Conservation (phyloP, 30 jellyfish, hydroid and myxozoan genomes). For the Hydractinia symbiolongicarpus region DNA sequence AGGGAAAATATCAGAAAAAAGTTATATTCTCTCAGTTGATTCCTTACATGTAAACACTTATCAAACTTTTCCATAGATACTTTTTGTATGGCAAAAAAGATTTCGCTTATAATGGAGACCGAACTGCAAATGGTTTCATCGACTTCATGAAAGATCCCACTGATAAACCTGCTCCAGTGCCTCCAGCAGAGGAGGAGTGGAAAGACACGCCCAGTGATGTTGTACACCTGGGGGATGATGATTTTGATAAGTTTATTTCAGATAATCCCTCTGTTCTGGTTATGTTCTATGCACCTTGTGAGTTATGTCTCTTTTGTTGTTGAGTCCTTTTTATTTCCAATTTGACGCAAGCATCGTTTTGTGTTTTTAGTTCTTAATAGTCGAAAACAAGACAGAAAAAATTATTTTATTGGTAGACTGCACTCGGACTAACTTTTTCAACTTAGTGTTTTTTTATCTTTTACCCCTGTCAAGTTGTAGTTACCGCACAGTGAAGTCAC, state of each 20-base stretch:
- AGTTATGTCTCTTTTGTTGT: slow-evolving; percentile 31
- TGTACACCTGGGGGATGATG: slow-evolving; percentile 54
- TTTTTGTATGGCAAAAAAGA: slow-evolving; percentile 67
- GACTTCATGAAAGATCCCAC: slow-evolving; percentile 75
- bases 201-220: slow-evolving; percentile 60
- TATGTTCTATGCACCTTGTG: slow-evolving; percentile 96
- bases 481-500: too few relatives aligned
- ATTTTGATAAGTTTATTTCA: slow-evolving; percentile 50
- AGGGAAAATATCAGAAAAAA: too few relatives aligned
- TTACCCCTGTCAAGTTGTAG: too few relatives aligned
- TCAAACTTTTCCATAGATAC: slow-evolving; percentile 21
- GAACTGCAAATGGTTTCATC: slow-evolving; percentile 52
- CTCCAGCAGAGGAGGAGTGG: slow-evolving; percentile 76
- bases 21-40: neutral
- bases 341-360: too few relatives aligned
- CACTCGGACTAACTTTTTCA: too few relatives aligned
- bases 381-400: neutral
- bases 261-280: slow-evolving; percentile 70
- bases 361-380: neutral
- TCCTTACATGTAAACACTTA: neutral
- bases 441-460: too few relatives aligned
- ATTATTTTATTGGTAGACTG: too few relatives aligned
- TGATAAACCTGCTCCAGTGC: slow-evolving; percentile 66
- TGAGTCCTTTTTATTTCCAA: neutral
- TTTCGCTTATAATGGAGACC: slow-evolving; percentile 49